Evolutionary conservation across 2,888 invertebrate species (phyloP).

Genomic region (Andrena praecox): DNA sequence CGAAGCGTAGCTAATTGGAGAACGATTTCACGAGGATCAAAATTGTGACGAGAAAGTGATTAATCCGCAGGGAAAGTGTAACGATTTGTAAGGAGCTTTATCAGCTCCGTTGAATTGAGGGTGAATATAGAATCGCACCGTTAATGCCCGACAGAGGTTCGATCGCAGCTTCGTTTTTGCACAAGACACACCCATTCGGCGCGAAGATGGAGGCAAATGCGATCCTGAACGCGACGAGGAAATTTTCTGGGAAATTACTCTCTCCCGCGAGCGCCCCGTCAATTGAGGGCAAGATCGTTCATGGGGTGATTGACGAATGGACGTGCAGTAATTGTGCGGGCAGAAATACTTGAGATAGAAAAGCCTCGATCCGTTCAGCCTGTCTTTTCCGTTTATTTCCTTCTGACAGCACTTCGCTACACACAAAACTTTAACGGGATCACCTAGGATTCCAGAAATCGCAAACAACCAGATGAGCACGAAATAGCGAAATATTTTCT

Average conservation of each 20-base stretch:
- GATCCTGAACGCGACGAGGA: constrained; percentile 58
- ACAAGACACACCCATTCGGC: constrained; percentile 13
- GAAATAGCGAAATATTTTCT: constrained; percentile 14
- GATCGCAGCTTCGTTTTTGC: constrained; percentile 5
- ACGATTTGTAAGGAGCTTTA: constrained; percentile 19
- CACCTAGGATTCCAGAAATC: constrained; percentile 7
- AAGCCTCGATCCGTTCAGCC: constrained; percentile 38
- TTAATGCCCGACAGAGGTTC: neutral
- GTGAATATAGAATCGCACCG: constrained; percentile 7
- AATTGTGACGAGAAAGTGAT: neutral
- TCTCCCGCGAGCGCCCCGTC: constrained; percentile 54
- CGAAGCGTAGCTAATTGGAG: constrained; percentile 4
- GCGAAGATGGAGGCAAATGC: constrained; percentile 35
- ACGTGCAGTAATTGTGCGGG: constrained; percentile 64
- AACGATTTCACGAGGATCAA: neutral
- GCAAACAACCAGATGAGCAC: neutral
- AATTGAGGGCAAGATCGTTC: constrained; percentile 62
- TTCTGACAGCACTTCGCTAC: constrained; percentile 1
- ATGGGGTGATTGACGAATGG: constrained; percentile 68
- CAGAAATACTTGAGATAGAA: constrained; percentile 61
- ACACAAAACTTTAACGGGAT: constrained; percentile 43
- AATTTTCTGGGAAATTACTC: constrained; percentile 73
- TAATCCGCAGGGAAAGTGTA: constrained; percentile 15
- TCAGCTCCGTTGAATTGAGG: neutral
- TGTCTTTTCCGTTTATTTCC: constrained; percentile 30